phyloP scores from a whole-genome alignment of 1,140 invertebrate species.

The Drosophila mauritiana region DNA sequence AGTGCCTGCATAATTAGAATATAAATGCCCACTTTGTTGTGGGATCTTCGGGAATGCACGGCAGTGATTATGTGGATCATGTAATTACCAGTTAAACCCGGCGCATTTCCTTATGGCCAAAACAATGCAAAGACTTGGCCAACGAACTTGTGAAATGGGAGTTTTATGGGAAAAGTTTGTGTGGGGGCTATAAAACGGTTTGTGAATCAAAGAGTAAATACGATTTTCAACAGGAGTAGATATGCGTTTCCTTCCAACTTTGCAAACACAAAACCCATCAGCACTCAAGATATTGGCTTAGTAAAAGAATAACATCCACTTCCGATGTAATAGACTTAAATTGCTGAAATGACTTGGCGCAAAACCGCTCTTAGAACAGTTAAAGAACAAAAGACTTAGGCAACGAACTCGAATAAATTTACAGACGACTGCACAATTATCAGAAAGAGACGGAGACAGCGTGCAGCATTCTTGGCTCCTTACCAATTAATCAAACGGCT shows the following conservation, averaged over 20 bases:
- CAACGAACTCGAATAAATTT: constrained; percentile 70
- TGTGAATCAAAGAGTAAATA: background rate
- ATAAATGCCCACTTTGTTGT: constrained; percentile 72
- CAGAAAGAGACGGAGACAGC: constrained; percentile 16
- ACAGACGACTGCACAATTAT: constrained; percentile 62
- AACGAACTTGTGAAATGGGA: constrained; percentile 39
- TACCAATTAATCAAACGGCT: constrained; percentile 78
- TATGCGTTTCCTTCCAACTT: no score
- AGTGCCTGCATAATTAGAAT: constrained; percentile 73
- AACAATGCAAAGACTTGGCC: constrained; percentile 55
- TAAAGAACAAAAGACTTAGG: constrained; percentile 67
- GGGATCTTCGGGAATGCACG: constrained; percentile 45
- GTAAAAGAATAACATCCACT: background rate
- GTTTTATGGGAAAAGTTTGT: constrained; percentile 7
- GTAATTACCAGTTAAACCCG: constrained; percentile 47
- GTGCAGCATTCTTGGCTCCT: constrained; percentile 39
- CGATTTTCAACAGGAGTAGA: background rate
- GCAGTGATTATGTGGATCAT: constrained; percentile 37
- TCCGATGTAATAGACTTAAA: background rate
- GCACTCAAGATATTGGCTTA: background rate
- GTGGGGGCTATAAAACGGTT: background rate
- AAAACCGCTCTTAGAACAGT: constrained; percentile 31
- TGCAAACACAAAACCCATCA: background rate
- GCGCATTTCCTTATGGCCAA: constrained; percentile 66
- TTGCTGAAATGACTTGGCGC: constrained; percentile 8